Evolutionary conservation across 2,797 vertebrate species (phyloP).

Genomic region (Spondyliosoma cantharus): DNA sequence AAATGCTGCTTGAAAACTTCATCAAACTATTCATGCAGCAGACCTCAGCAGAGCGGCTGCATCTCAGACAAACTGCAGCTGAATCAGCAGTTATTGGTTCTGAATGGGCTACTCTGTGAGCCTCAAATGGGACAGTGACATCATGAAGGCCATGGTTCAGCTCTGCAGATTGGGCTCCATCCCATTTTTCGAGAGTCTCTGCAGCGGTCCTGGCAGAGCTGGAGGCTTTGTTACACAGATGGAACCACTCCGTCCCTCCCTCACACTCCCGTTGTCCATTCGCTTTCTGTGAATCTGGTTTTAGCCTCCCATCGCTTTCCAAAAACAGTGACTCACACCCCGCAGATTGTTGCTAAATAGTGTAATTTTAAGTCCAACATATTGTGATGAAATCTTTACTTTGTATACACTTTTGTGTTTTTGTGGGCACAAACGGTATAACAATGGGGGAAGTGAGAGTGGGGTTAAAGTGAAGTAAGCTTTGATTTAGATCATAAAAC

Average conservation of each 20-base stretch:
- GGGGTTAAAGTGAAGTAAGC: constrained; percentile 24
- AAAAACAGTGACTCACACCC: constrained; percentile 49
- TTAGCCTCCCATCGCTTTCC: constrained; percentile 12
- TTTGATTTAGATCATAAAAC: constrained; percentile 39
- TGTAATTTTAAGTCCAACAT: neutral
- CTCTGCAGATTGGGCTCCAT: constrained; percentile 11
- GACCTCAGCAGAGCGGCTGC: constrained; percentile 1
- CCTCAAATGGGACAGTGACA: constrained; percentile 34
- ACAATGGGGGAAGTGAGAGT: neutral
- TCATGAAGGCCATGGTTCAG: constrained; percentile 24
- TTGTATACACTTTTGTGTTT: neutral
- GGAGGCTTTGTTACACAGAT: constrained; percentile 61
- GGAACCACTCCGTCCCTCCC: constrained; percentile 62
- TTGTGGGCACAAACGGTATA: constrained; percentile 5
- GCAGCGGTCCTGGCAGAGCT: constrained; percentile 54
- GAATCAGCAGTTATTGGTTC: constrained; percentile 31
- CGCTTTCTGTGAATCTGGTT: constrained; percentile 36
- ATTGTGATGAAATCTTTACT: constrained; percentile 13
- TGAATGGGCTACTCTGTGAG: constrained; percentile 20
- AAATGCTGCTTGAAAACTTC: constrained; percentile 22
- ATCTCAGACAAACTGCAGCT: constrained; percentile 18
- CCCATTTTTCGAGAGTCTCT: constrained; percentile 27
- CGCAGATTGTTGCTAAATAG: constrained; percentile 19
- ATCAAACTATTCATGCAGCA: constrained; percentile 33
- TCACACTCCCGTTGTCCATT: constrained; percentile 26